phyloP scores from a whole-genome alignment of 2,888 invertebrate genomes.

The Cremastobaeus sp. region DNA sequence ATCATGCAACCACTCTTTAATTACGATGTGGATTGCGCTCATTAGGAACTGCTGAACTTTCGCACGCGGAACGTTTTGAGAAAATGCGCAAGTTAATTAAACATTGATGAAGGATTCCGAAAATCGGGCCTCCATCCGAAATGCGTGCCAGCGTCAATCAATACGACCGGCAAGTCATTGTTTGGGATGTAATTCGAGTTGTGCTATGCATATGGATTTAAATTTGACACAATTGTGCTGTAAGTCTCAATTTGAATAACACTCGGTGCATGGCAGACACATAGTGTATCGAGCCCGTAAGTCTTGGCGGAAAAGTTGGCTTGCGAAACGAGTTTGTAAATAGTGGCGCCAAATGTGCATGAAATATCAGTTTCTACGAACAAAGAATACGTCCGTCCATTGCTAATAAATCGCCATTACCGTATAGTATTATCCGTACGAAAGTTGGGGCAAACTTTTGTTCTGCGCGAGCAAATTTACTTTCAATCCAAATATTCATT shows the following conservation, averaged over 20 bases:
- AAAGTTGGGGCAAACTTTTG: conserved; percentile 14
- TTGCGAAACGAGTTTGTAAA: conserved; percentile 33
- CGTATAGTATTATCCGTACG: conserved; percentile 9
- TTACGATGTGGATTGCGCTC: conserved; percentile 47
- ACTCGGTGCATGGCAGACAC: background rate
- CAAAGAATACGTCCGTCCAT: conserved; percentile 24
- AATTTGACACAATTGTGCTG: conserved; percentile 30
- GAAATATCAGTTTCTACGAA: conserved; percentile 34
- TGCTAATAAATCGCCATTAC: conserved; percentile 30
- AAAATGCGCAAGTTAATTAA: conserved; percentile 12
- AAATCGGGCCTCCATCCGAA: too few species aligned
- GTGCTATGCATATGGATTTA: conserved; percentile 20
- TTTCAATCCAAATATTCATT: background rate
- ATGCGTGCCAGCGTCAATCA: too few species aligned
- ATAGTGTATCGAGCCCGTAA: conserved; percentile 22
- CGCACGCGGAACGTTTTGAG: conserved; percentile 26
- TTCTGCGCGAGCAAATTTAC: background rate
- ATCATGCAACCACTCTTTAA: conserved; percentile 35
- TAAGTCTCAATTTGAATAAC: conserved; percentile 51
- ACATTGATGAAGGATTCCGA: too few species aligned
- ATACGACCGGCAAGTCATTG: too few species aligned
- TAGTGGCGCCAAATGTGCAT: conserved; percentile 31
- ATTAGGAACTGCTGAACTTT: conserved; percentile 39
- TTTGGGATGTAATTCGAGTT: conserved; percentile 42
- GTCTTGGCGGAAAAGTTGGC: conserved; percentile 35